Evolutionary conservation across 2,113 vertebrate species (phyloP), one percentile per base, ranked within the genome.

Genomic region (Aegotheles bennettii): DNA sequence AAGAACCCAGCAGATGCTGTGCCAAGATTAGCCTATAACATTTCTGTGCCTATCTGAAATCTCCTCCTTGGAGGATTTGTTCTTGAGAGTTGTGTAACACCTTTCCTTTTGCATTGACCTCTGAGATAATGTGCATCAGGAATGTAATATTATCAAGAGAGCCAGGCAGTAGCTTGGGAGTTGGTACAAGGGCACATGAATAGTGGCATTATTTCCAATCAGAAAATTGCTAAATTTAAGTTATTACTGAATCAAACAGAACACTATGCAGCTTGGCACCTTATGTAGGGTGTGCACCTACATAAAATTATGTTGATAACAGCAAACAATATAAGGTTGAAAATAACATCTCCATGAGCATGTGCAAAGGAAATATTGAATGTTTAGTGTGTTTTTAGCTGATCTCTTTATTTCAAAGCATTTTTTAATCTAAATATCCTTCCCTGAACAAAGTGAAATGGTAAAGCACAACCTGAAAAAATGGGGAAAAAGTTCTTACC

Each of bases 211-310:
- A 95, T 95, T 96, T 94, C 88, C 92, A 96, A 93, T 96, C 86
- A 93, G 83, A 95, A 95, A 92, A 92, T 61, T 93, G 61, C 95
- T 97, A 97, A 95, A 92, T 97, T 96, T 96, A 96, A 97, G 70
- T 93, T 82, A 0, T 90, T 90, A 89, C 86, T 93, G 73, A 94
- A 92, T 79, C 83, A n/a, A 82, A 81, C 36, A 78, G 87, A 73
- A 86, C 57, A 31, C 59, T 7, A 13, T 84, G 69, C 54, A 89
- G 77, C 61, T 81, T 88, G 60, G 76, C 48, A 65, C 73, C 36
- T 87, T 42, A 38, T 53, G 51, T 45, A 61, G 78, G 78, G 74
- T 91, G 74, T 80, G 84, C 51, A 71, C 73, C 80, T 68, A 89
- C 48, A 75, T 64, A 90, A 92, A 70, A 84, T 53, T 56, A 36